Percentiles rank a stretch among this genome's conserved stretches.
These are phyloP conservation scores for Leptura quadrifasciata DNA, from an alignment of 2,888 invertebrate species.

Conservation along the genomic window DNA sequence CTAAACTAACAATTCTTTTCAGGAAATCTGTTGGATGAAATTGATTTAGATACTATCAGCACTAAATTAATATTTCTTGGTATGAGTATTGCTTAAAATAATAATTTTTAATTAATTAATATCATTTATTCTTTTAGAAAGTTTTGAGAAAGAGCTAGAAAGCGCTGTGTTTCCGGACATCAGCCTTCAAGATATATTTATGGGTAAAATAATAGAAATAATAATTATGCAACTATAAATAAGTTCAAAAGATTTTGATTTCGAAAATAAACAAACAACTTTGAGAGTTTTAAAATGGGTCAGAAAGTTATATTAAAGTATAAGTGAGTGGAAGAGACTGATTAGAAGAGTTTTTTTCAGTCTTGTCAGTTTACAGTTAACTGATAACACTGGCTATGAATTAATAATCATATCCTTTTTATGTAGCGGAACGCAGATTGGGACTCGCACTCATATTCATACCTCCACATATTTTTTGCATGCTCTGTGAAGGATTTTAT, in stretches of 20 bases:
- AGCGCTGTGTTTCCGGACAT: constrained; percentile 46
- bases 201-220: constrained; percentile 38
- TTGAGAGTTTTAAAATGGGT: too few species aligned
- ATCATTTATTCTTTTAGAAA: constrained; percentile 40
- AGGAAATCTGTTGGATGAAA: constrained; percentile 38
- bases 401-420: too few species aligned
- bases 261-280: neutral
- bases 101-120: neutral
- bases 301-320: too few species aligned
- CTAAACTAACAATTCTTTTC: constrained; percentile 10
- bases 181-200: constrained; percentile 48
- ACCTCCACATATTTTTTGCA: too few species aligned
- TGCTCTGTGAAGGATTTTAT: too few species aligned
- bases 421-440: too few species aligned
- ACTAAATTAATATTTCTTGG: constrained; percentile 50
- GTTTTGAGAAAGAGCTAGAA: constrained; percentile 48
- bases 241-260: too few species aligned
- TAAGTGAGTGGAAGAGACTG: too few species aligned
- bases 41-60: constrained; percentile 44
- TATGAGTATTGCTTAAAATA: constrained; percentile 15
- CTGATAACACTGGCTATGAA: too few species aligned
- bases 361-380: too few species aligned
- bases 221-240: neutral
- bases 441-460: too few species aligned
- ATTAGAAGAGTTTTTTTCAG: too few species aligned